Evolutionary conservation across 1,140 invertebrate genomes (phyloP), one percentile per base, ranked within the genome.

Genomic region (Asobara japonica): DNA sequence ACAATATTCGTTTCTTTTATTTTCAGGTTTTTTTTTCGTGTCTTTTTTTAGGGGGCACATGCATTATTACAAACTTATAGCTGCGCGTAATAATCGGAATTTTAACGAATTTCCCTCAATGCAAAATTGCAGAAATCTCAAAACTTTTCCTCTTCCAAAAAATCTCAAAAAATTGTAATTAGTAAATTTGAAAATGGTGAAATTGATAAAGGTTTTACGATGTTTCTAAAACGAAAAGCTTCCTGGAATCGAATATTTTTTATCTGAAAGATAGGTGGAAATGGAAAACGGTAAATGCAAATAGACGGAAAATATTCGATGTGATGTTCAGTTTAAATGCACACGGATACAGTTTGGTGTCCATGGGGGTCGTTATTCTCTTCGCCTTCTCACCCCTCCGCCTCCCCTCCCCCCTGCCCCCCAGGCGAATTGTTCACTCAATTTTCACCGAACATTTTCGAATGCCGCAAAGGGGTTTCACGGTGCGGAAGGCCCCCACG

Each of bases 361-460:
- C 36, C 61, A 33, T 27, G 33, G 16, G 33, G 36, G 71, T 77
- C 78, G 76, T 78, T 80, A 78, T 77, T 78, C 69, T 69, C 72
- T 77, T n/a, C n/a, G n/a, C n/a, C n/a, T n/a, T n/a, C n/a, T n/a
- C n/a, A n/a, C n/a, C n/a, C n/a, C n/a, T n/a, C n/a, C n/a, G n/a
- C n/a, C n/a, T n/a, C n/a, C n/a, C n/a, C n/a, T n/a, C n/a, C n/a
- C n/a, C n/a, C n/a, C n/a, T n/a, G 2, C n/a, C 41, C 41, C 3
- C 41, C 78, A 74, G 73, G 79, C 82, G 80, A 82, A 83, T 83
- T 76, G 80, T 82, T 82, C 79, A 77, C 82, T 83, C 81, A 82
- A 83, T 83, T 83, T 81, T 78, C 29, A 72, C 73, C 76, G 79
- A 82, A 83, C 82, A 83, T 83, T 82, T 79, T 75, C 77, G 27